Percentiles rank a stretch among this genome's conserved stretches.
Conservation (phyloP, 2,888 invertebrate species). For the Apamea crenata region DNA sequence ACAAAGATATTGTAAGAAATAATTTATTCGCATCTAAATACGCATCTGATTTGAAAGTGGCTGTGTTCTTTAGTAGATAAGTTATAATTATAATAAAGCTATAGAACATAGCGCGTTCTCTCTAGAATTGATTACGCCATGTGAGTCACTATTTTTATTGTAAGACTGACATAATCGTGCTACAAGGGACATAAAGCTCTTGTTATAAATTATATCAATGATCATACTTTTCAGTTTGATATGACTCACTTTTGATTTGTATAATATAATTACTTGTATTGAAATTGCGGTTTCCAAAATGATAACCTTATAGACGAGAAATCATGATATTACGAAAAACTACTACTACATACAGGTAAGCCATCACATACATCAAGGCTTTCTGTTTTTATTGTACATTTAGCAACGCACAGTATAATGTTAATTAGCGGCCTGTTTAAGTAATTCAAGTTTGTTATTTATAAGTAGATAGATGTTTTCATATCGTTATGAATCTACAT, state of each 20-base stretch:
- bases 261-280: background rate
- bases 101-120: slow-evolving; percentile 41
- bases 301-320: background rate
- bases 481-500: slow-evolving; percentile 63
- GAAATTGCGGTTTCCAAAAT: slow-evolving; percentile 7
- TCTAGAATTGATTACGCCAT: slow-evolving; percentile 55
- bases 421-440: slow-evolving; percentile 56
- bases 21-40: background rate
- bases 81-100: slow-evolving; percentile 43
- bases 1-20: background rate
- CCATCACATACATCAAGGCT: slow-evolving; percentile 46
- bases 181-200: slow-evolving; percentile 50
- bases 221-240: slow-evolving; percentile 36
- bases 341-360: slow-evolving; percentile 19
- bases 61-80: slow-evolving; percentile 30
- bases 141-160: slow-evolving; percentile 66
- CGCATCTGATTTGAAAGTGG: slow-evolving; percentile 22
- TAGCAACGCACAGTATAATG: slow-evolving; percentile 51
- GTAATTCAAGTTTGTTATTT: slow-evolving; percentile 58
- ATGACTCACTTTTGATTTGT: slow-evolving; percentile 9
- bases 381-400: slow-evolving; percentile 50
- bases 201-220: slow-evolving; percentile 39
- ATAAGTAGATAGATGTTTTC: slow-evolving; percentile 55
- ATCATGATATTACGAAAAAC: slow-evolving; percentile 24
- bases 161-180: slow-evolving; percentile 64